A percentile compares a stretch with the other conserved stretches of the same genome.
These are phyloP conservation scores for Chrysocyon brachyurus DNA, from an alignment of 2,797 vertebrate genomes.

Conservation along the genomic window DNA sequence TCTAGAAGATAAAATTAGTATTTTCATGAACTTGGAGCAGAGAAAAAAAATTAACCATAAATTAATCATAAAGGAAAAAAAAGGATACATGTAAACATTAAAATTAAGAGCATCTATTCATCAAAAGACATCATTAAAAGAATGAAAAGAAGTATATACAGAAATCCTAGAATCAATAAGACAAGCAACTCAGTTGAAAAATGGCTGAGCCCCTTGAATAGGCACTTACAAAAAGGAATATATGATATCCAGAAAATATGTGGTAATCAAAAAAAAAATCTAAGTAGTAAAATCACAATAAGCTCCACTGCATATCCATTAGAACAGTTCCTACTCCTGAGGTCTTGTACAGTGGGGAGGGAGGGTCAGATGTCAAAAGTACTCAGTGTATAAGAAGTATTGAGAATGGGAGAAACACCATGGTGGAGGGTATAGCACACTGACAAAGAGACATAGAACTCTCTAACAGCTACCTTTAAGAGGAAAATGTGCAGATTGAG, in stretches of 20 bases:
- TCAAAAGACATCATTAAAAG: neutral
- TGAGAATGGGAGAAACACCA: neutral
- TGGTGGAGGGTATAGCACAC: neutral
- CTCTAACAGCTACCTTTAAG: neutral
- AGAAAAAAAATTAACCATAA: neutral
- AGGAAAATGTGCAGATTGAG: neutral
- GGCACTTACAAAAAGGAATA: neutral
- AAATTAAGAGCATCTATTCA: neutral
- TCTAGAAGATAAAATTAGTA: neutral
- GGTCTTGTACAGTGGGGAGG: neutral
- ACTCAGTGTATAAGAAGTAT: neutral
- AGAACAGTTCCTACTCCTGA: neutral
- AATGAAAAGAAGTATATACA: neutral
- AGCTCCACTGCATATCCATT: neutral
- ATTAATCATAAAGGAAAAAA: neutral
- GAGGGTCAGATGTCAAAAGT: neutral
- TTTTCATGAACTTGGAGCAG: neutral
- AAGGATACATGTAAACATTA: neutral
- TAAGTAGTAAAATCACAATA: neutral
- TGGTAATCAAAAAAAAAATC: neutral
- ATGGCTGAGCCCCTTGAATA: neutral
- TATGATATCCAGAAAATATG: neutral
- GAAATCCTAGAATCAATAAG: neutral
- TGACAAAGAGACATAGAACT: neutral
- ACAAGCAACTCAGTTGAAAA: neutral